Base-by-base conservation (phyloP, 2,797 vertebrate species). In the Acanthurus leucopareius region DNA sequence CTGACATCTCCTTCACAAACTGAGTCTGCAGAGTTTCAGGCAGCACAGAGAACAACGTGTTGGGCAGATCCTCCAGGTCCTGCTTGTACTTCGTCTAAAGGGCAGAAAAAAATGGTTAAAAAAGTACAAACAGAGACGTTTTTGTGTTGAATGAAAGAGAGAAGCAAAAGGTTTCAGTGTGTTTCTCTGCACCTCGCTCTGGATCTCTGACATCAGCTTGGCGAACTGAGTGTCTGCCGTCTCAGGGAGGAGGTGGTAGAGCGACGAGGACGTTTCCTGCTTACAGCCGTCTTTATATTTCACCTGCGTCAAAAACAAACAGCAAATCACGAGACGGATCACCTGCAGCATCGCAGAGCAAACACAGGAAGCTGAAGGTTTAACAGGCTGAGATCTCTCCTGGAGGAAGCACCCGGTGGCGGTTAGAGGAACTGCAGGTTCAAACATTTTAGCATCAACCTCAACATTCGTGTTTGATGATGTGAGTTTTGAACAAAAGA, bases 181-280 rank as follows among this genome's bases (percentile, higher is more conserved):
- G 0, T n/a, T n/a, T 7, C 0, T 2, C 22, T 4, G 5, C 58
- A 92, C 91, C 91, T 91, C 64, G n/a, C 90, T 92, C 80, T 92
- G 92, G n/a, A 91, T 48, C 59, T 90, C 87, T 0, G 82, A 87
- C 82, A 86, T 53, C 17, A 79, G 77, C 45, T 82, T 90, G 75
- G 86, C 83, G 1, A 88, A 82, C 7, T 67, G 61, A 2, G 17
- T 92, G 28, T 91, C 82, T 2, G 79, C 11, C 0, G 91, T 92
- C 54, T 89, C 79, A 0, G 91, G 75, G 9, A 91, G 81, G 94
- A 90, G 94, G 82, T 94, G 95, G 85, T 96, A 98, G 10, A 97
- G 93, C 11, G 94, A 86, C 19, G 93, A 93, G 47, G 95, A 92
- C 40, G 94, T 89, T 14, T 93, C 93, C 86, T 77, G 79, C 79